phyloP scores from a whole-genome alignment of 2,888 invertebrate genomes.

The Sphecodes monilicornis region DNA sequence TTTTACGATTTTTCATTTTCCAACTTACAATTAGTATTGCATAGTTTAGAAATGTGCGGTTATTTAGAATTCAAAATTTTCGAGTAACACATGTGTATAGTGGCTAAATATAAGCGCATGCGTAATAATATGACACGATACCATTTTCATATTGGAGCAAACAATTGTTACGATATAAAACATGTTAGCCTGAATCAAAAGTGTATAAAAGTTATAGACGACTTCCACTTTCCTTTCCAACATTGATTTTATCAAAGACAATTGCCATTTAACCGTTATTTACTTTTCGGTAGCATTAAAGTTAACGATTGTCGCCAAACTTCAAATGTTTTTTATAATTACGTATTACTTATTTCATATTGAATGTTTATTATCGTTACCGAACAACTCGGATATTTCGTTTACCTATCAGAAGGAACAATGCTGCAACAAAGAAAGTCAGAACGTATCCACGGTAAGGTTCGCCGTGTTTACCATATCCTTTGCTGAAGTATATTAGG shows the following conservation, averaged over 20 bases:
- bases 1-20: too few species aligned
- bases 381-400: too few species aligned
- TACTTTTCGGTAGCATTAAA: neutral
- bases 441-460: slow-evolving; percentile 96
- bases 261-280: neutral
- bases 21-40: too few species aligned
- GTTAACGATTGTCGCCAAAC: neutral
- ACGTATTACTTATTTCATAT: neutral
- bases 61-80: too few species aligned
- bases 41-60: too few species aligned
- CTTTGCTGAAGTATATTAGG: slow-evolving; percentile 96
- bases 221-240: too few species aligned
- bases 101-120: too few species aligned
- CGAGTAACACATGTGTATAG: too few species aligned
- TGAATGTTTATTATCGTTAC: neutral
- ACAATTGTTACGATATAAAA: neutral
- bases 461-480: slow-evolving; percentile 93
- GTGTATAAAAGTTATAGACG: too few species aligned
- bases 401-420: slow-evolving; percentile 94
- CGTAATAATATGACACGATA: too few species aligned
- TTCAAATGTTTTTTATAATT: neutral
- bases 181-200: too few species aligned
- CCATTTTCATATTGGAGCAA: neutral
- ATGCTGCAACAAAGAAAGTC: slow-evolving; percentile 94
- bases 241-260: neutral